Percentiles rank a stretch among this genome's conserved stretches.
Evolutionary conservation across 2,888 invertebrate species (phyloP).

Genomic region (Timandra comae): DNA sequence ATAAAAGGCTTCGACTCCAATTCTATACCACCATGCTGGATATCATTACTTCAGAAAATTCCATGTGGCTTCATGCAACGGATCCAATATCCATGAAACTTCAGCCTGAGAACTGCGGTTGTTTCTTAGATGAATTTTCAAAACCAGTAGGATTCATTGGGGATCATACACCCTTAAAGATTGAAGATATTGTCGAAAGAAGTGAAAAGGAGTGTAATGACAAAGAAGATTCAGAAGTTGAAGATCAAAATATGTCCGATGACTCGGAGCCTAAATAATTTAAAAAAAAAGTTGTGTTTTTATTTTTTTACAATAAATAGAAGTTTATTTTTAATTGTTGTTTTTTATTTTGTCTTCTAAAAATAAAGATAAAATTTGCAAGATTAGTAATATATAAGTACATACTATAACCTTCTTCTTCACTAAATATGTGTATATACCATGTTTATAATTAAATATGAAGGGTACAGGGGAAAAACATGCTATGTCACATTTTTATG

Average conservation of each 20-base stretch:
- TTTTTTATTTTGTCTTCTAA: no score
- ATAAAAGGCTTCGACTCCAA: slow-evolving; percentile 16
- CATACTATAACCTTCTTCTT: no score
- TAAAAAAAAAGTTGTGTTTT: no score
- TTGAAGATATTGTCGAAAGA: slow-evolving; percentile 6
- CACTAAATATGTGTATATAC: no score
- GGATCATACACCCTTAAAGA: slow-evolving; percentile 20
- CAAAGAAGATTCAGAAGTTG: no score
- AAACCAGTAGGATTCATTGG: slow-evolving; percentile 28
- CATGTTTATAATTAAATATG: background rate
- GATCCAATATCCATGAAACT: slow-evolving; percentile 21
- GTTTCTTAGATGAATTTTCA: slow-evolving; percentile 23
- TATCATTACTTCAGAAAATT: slow-evolving; percentile 26
- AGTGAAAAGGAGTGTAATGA: no score
- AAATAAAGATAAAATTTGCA: no score
- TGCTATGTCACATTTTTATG: slow-evolving; percentile 15
- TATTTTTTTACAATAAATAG: no score
- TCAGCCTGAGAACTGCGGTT: slow-evolving; percentile 23
- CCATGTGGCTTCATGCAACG: slow-evolving; percentile 24
- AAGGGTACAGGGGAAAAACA: slow-evolving; percentile 10
- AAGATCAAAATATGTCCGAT: no score
- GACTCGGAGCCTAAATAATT: no score
- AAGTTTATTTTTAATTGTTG: no score
- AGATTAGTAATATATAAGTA: no score
- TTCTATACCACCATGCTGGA: slow-evolving; percentile 12